Evolutionary conservation across 2,888 invertebrate genomes (phyloP).

Genomic region (Neoascia interrupta): DNA sequence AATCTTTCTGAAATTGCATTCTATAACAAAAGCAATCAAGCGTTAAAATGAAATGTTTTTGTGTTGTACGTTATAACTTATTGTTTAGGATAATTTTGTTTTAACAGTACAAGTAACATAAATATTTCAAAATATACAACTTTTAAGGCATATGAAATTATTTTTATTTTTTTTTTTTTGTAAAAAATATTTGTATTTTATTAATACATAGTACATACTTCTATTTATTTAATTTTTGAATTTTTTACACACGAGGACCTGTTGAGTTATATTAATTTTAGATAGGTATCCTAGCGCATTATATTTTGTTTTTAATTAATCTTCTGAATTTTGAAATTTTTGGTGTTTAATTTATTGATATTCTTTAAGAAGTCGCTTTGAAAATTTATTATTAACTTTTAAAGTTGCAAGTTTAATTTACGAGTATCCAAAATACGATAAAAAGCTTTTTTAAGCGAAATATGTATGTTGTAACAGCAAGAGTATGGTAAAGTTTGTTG

Average conservation of each 20-base stretch:
- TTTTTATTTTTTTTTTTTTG: constrained; percentile 2
- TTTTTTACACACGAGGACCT: constrained; percentile 14
- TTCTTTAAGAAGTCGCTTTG: constrained; percentile 49
- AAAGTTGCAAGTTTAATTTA: too few species aligned
- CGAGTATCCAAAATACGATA: too few species aligned
- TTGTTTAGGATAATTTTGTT: constrained; percentile 39
- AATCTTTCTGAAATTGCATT: too few species aligned
- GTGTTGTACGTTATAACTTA: constrained; percentile 48
- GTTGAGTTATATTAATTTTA: constrained; percentile 12
- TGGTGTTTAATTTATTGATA: constrained; percentile 35
- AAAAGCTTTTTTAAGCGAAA: too few species aligned
- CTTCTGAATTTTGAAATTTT: constrained; percentile 8
- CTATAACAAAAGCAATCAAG: constrained; percentile 20
- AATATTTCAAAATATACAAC: constrained; percentile 23
- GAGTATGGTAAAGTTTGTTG: too few species aligned
- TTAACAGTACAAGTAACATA: constrained; percentile 22
- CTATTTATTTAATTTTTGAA: neutral
- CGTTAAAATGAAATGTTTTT: constrained; percentile 48
- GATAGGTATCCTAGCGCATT: neutral
- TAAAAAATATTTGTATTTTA: constrained; percentile 36
- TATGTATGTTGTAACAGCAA: too few species aligned
- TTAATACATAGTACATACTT: neutral
- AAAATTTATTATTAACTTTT: neutral
- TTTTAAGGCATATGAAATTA: constrained; percentile 66
- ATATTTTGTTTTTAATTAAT: neutral